Evolutionary conservation across 2,888 invertebrate genomes (phyloP), one percentile per base, ranked within the genome.

Genomic region (Rotaria sp.): DNA sequence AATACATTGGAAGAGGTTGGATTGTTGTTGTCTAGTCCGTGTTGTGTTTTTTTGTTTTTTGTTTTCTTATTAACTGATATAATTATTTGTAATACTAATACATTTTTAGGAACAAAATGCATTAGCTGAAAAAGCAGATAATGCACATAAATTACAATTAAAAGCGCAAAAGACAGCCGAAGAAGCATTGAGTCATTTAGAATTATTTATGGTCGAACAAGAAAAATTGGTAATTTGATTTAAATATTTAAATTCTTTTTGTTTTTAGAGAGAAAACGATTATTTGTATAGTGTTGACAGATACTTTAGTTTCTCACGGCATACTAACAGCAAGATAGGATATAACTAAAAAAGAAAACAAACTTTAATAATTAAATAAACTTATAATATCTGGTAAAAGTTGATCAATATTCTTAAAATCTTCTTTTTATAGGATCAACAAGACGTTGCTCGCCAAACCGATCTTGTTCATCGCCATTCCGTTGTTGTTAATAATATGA

Each of bases 91-190:
- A 18, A 30, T 30, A 59, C 26, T 59, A 30, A 7, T 21, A 5
- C 21, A n/a, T 21, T 52, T 52, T n/a, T n/a, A 91, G 90, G 90
- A 91, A 88, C 88, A 90, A 85, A 89, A 89, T 67, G 85, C 90
- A 26, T 88, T 91, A 59, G 88, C 90, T 55, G 88, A 90, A 80
- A 90, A 90, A 84, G 89, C 90, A 35, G 89, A 90, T 50, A 89
- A 90, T 85, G 89, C 90, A 5, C 89, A 89, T 86, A 89, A 89
- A 85, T 88, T 90, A 26, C 90, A 90, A 89, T 88, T 87, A 11
- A 89, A 90, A 84, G 91, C 91, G 7, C 90, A 91, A 88, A 89
- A 90, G 75, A 90, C 90, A 87, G 91, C 90, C 11, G 90, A 90
- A 86, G 88, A 89, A 11, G 90, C 90, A 85, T 89, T 91, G 89